A percentile compares a stretch with the other conserved stretches of the same genome.
phyloP scores from a whole-genome alignment of 2,113 vertebrate genomes.

The Hoplias malabaricus region DNA sequence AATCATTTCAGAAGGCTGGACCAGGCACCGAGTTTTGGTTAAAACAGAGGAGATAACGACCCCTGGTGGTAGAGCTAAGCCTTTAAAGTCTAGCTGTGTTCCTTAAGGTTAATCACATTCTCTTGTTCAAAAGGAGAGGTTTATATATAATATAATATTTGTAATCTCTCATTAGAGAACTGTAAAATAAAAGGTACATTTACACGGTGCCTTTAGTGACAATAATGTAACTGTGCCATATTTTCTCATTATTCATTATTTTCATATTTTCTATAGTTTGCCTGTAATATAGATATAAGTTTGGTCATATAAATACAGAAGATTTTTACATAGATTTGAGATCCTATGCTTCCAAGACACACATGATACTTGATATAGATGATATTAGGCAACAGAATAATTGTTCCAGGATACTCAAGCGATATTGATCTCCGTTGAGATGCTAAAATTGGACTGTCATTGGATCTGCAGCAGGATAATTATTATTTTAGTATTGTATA shows the following conservation, averaged over 20 bases:
- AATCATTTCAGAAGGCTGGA: neutral
- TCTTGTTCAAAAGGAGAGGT: too few relatives aligned
- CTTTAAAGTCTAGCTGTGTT: too few relatives aligned
- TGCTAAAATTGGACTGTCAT: neutral
- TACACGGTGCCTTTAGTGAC: too few relatives aligned
- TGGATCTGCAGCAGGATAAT: constrained; percentile 20
- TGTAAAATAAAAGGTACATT: too few relatives aligned
- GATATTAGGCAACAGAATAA: neutral
- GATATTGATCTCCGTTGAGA: neutral
- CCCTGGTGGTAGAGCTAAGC: neutral
- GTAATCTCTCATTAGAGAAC: too few relatives aligned
- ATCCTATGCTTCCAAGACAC: neutral
- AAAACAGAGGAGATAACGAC: neutral
- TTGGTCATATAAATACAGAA: too few relatives aligned
- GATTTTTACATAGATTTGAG: neutral
- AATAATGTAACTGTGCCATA: too few relatives aligned
- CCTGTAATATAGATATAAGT: too few relatives aligned
- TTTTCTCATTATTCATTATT: too few relatives aligned
- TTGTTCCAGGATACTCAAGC: constrained; percentile 5
- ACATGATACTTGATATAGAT: neutral
- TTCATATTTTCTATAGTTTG: too few relatives aligned
- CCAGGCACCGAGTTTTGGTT: neutral
- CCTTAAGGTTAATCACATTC: too few relatives aligned
- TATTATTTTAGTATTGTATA: neutral
- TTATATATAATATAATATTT: too few relatives aligned